Percentiles rank a stretch among this genome's conserved stretches.
phyloP scores from a whole-genome alignment of 1,140 invertebrate species.

The Bemisia tabaci region DNA sequence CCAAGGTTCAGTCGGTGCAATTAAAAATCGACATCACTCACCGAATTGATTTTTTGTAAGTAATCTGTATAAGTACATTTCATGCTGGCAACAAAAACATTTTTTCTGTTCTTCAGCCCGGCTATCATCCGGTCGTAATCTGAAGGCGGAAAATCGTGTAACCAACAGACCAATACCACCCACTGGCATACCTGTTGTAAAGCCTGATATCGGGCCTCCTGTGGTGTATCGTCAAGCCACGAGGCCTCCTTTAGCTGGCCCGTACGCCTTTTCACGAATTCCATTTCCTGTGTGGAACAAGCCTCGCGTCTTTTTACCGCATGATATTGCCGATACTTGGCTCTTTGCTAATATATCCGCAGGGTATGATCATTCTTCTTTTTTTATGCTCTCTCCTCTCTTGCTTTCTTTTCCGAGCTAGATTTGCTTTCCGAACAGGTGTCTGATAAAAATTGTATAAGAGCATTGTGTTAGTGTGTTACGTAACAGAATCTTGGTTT shows the following conservation, averaged over 20 bases:
- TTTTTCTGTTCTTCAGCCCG: constrained; percentile 25
- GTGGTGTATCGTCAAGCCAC: constrained; percentile 42
- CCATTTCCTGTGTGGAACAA: constrained; percentile 62
- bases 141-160: constrained; percentile 34
- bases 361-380: constrained; percentile 37
- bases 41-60: too few species aligned
- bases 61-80: too few species aligned
- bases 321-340: constrained; percentile 62
- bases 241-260: constrained; percentile 66
- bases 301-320: constrained; percentile 61
- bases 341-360: constrained; percentile 68
- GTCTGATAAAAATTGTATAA: too few species aligned
- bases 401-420: too few species aligned
- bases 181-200: constrained; percentile 37
- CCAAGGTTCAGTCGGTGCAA: too few species aligned
- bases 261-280: constrained; percentile 77
- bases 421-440: too few species aligned
- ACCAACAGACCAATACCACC: constrained; percentile 33
- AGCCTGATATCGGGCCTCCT: constrained; percentile 41
- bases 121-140: constrained; percentile 12
- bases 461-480: too few species aligned
- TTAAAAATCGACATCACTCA: too few species aligned
- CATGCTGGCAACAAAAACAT: too few species aligned
- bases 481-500: too few species aligned
- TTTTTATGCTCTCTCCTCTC: too few species aligned